Conservation (phyloP, 2,113 vertebrate genomes). For the Tragelaphus strepsiceros region DNA sequence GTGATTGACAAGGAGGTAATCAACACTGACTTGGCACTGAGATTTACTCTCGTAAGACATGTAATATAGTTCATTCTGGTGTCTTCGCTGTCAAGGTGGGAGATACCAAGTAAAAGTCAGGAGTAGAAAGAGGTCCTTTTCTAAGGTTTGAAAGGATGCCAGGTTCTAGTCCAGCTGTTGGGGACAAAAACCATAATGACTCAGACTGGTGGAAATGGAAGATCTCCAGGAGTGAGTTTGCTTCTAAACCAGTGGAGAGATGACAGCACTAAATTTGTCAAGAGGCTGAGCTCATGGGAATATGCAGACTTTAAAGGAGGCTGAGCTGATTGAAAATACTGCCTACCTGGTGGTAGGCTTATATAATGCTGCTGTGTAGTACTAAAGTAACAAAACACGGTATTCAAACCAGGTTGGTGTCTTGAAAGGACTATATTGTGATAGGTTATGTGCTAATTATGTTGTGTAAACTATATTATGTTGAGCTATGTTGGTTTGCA, state of each 20-base stretch:
- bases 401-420: not conserved
- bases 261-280: conserved; percentile 66
- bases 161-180: conserved; percentile 59
- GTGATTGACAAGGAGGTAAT: conserved; percentile 23
- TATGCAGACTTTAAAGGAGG: conserved; percentile 53
- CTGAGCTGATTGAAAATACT: conserved; percentile 45
- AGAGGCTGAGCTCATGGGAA: conserved; percentile 66
- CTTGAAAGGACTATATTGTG: not conserved
- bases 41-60: conserved; percentile 14
- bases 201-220: conserved; percentile 68
- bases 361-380: not conserved
- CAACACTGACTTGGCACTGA: conserved; percentile 43
- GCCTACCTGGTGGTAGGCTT: conserved; percentile 37
- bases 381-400: not conserved
- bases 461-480: not conserved
- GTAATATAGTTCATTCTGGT: conserved; percentile 23
- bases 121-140: conserved; percentile 44
- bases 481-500: not conserved
- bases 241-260: conserved; percentile 61
- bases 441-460: not conserved
- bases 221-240: conserved; percentile 64
- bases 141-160: conserved; percentile 40
- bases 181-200: conserved; percentile 48
- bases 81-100: conserved; percentile 46
- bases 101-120: conserved; percentile 36